Conservation (phyloP, 2,797 vertebrate genomes). For the Nannoperca australis region DNA sequence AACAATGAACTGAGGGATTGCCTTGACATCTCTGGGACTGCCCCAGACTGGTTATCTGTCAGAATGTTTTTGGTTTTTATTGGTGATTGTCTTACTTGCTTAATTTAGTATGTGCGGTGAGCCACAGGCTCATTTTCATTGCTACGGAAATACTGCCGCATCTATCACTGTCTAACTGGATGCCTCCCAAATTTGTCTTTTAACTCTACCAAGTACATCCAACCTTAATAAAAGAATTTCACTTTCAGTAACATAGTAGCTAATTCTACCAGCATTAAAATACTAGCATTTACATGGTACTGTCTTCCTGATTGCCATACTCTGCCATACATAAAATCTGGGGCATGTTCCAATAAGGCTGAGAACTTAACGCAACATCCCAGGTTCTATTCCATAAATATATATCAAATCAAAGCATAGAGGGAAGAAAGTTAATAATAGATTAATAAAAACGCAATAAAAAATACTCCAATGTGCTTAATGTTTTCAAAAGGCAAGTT, state of each 20-base stretch:
- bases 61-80: slow-evolving; percentile 49
- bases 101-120: slow-evolving; percentile 47
- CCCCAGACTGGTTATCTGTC: slow-evolving; percentile 48
- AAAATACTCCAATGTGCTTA: neutral
- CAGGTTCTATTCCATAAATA: no score
- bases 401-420: neutral
- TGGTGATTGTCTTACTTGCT: slow-evolving; percentile 51
- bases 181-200: slow-evolving; percentile 24
- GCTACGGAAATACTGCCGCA: slow-evolving; percentile 8
- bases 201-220: neutral
- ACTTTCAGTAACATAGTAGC: neutral
- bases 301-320: neutral
- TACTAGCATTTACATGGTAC: neutral
- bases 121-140: slow-evolving; percentile 8
- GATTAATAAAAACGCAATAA: neutral
- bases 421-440: neutral
- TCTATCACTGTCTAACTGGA: slow-evolving; percentile 30
- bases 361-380: no score
- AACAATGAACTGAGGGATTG: slow-evolving; percentile 52
- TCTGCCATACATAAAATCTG: no score
- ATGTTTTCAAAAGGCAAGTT: slow-evolving; percentile 1
- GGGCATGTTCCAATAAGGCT: no score
- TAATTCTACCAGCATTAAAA: neutral
- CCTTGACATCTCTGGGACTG: slow-evolving; percentile 32
- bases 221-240: neutral